These are phyloP conservation scores for Neogobius melanostomus DNA, from an alignment of 2,113 vertebrate genomes.

Conservation along the genomic window DNA sequence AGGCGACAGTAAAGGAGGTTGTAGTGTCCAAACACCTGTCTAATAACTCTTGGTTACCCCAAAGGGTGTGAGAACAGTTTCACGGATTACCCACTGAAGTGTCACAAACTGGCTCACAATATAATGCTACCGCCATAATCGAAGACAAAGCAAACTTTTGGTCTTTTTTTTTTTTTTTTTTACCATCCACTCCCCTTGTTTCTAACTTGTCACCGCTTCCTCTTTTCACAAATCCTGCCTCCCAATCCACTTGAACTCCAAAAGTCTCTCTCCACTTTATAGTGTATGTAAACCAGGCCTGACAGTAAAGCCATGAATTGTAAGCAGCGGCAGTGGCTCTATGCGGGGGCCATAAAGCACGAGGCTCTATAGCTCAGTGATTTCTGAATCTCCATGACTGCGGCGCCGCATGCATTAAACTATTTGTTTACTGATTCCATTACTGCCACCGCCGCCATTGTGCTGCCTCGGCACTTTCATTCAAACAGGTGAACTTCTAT, in stretches of 20 bases:
- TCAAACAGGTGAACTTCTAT: conserved; percentile 3
- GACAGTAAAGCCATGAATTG: conserved; percentile 1
- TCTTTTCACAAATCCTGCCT: background rate
- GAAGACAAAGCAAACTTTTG: too few relatives aligned
- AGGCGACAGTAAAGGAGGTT: too few relatives aligned
- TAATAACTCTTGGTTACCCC: too few relatives aligned
- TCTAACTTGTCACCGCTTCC: background rate
- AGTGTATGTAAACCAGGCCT: conserved; percentile 5
- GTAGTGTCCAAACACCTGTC: too few relatives aligned
- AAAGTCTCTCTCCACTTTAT: background rate
- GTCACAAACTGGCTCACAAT: too few relatives aligned
- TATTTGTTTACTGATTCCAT: conserved; percentile 15
- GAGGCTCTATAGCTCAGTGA: conserved; percentile 8
- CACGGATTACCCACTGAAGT: too few relatives aligned
- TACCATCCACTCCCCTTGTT: background rate
- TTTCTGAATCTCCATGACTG: conserved; percentile 3
- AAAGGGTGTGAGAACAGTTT: too few relatives aligned
- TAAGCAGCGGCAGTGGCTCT: background rate
- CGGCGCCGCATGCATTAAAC: conserved; percentile 4
- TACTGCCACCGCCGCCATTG: background rate
- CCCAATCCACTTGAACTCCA: background rate
- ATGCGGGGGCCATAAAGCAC: conserved; percentile 10
- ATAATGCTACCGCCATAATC: too few relatives aligned
- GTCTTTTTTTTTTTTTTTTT: too few relatives aligned
- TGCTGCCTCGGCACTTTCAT: background rate